Base-by-base conservation (phyloP, 2,888 invertebrate genomes). In the Lasius fuliginosus region DNA sequence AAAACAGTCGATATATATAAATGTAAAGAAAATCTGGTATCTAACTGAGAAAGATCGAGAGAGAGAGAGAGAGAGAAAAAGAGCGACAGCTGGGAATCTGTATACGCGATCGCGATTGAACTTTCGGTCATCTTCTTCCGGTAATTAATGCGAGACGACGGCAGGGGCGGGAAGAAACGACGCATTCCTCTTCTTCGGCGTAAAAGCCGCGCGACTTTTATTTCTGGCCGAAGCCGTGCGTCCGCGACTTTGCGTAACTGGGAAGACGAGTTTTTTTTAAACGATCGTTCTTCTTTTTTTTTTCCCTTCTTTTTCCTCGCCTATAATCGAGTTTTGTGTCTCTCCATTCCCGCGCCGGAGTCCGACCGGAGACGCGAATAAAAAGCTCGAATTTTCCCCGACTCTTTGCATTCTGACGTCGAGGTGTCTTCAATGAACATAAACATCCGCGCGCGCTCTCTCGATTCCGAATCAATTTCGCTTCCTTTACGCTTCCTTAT, bases 191-290 rank as follows among this genome's bases (percentile, higher is more conserved):
- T 71, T 64, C 86, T 81, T 69, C 83, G 67, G 68, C 49, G 68
- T 46, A 81, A 85, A 86, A 65, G 79, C 49, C 65, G 33, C 23
- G 30, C 81, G 67, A 77, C 65, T 82, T 75, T 77, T 85, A 82
- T 82, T 68, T 67, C 64, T 82, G 77, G 46, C 49, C n/a, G 75
- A 56, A n/a, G 36, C 40, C 67, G 65, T 30, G 49, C 68, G 36
- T 49, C 23, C 42, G 58, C 56, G 53, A 30, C 49, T 92, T 92
- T 89, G 86, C 90, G 90, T 89, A 91, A 92, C 90, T 87, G 88
- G 85, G 88, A 90, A 75, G 88, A 90, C 91, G 88, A 91, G 91
- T 91, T 90, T 88, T 75, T 75, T 81, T 64, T 62, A n/a, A 49
- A 68, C 36, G n/a, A 62, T 5, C 56, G 12, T 42, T 68, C 49